A percentile compares a stretch with the other conserved stretches of the same genome.
These are phyloP conservation scores for Sebastes minor DNA, from an alignment of 2,797 vertebrate genomes.

Conservation along the genomic window DNA sequence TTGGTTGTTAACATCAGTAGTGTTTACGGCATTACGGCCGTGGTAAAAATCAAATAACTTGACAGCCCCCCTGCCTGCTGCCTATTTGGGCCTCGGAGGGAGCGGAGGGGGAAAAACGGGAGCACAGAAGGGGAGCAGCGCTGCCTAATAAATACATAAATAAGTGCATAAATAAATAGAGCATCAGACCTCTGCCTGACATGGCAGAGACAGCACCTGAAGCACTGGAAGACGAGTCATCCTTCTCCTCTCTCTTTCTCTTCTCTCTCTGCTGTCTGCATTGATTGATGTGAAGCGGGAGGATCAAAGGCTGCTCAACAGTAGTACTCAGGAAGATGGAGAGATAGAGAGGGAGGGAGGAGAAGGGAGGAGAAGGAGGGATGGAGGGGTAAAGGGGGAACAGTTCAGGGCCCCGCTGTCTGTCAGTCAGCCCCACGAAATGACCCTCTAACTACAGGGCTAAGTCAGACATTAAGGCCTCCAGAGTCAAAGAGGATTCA, in stretches of 20 bases:
- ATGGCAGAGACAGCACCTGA: constrained; percentile 75
- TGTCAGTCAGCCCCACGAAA: constrained; percentile 67
- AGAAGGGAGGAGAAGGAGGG: constrained; percentile 23
- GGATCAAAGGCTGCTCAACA: constrained; percentile 77
- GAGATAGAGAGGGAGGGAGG: constrained; percentile 54
- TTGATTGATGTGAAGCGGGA: constrained; percentile 75
- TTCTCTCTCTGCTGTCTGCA: constrained; percentile 64
- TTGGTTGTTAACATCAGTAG: constrained; percentile 37
- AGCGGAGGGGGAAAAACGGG: constrained; percentile 14
- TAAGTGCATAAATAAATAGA: constrained; percentile 79
- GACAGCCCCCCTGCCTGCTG: constrained; percentile 59
- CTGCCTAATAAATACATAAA: constrained; percentile 80
- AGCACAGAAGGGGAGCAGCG: constrained; percentile 28
- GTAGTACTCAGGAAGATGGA: constrained; percentile 70
- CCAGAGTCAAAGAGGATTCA: constrained; percentile 61
- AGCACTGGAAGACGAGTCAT: constrained; percentile 68
- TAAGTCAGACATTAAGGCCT: constrained; percentile 67
- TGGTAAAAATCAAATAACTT: constrained; percentile 70
- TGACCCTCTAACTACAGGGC: constrained; percentile 64
- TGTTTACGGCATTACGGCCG: constrained; percentile 60
- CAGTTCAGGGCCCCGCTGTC: constrained; percentile 55
- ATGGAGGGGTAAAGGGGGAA: constrained; percentile 28
- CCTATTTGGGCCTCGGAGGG: constrained; percentile 37
- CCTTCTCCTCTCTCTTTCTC: constrained; percentile 50
- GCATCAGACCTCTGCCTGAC: constrained; percentile 66